Percentiles rank a stretch among this genome's conserved stretches.
phyloP scores from a whole-genome alignment of 2,888 invertebrate species.

The Chymomyza fuscimana region DNA sequence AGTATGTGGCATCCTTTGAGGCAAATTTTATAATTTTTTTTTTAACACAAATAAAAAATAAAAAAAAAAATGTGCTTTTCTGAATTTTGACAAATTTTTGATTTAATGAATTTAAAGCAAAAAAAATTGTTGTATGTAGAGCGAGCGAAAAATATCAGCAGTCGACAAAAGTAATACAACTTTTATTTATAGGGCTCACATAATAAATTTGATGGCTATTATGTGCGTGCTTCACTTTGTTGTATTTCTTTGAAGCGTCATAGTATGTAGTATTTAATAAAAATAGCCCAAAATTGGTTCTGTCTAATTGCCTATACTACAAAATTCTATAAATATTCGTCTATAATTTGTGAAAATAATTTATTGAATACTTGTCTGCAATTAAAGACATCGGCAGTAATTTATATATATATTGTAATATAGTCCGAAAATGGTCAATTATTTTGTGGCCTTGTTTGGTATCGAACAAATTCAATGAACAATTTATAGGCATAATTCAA shows the following conservation, averaged over 20 bases:
- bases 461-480: not conserved
- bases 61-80: not conserved
- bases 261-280: too few relatives aligned
- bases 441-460: not conserved
- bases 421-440: not conserved
- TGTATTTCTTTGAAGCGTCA: too few relatives aligned
- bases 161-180: too few relatives aligned
- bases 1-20: conserved; percentile 1
- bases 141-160: too few relatives aligned
- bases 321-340: too few relatives aligned
- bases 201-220: too few relatives aligned
- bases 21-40: not conserved
- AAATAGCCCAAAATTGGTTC: too few relatives aligned
- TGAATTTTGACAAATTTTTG: not conserved
- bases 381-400: not conserved
- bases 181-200: too few relatives aligned
- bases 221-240: too few relatives aligned
- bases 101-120: not conserved
- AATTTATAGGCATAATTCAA: not conserved
- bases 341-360: not conserved
- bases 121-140: too few relatives aligned
- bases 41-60: not conserved
- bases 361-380: not conserved
- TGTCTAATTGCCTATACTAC: too few relatives aligned
- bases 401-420: not conserved